A percentile compares a stretch with the other conserved stretches of the same genome.
Evolutionary conservation across 23 tunicate genomes (phyloP).

Genomic region (Ciona savignyi): DNA sequence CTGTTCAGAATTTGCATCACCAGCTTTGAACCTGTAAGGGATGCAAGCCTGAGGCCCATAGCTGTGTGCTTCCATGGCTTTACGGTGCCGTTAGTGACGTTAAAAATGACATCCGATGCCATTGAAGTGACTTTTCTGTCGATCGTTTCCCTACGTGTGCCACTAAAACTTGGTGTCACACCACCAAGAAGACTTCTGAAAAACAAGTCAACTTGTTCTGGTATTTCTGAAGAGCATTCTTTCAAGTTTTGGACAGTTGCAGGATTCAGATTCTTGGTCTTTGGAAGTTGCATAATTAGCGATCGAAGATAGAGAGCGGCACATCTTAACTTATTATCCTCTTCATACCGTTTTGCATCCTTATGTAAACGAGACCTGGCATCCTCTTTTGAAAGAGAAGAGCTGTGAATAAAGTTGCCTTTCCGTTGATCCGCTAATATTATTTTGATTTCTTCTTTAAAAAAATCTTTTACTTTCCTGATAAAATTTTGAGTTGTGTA

Average conservation of each 20-base stretch:
- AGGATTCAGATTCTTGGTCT: neutral
- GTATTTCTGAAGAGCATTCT: too few species aligned
- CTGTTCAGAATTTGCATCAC: conserved; percentile 3
- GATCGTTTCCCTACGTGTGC: neutral
- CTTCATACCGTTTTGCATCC: neutral
- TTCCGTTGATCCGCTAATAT: neutral
- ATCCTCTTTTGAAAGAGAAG: neutral
- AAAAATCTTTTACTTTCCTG: neutral
- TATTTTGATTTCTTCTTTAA: neutral
- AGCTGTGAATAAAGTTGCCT: neutral
- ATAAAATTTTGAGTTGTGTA: neutral
- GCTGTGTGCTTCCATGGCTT: conserved; percentile 8
- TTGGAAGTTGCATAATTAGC: neutral
- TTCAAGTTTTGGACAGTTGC: neutral
- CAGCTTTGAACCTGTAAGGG: too few species aligned
- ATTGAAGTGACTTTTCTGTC: conserved; percentile 7
- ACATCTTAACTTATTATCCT: neutral
- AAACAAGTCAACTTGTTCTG: neutral
- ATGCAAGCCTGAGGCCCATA: too few species aligned
- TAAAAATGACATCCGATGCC: conserved; percentile 3
- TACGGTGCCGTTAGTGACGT: neutral
- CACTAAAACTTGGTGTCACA: neutral
- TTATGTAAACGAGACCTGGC: neutral
- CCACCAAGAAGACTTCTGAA: neutral
- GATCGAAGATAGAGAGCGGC: neutral